Conservation (phyloP, 30 jellyfish, hydroid and myxozoan genomes). For the Calvadosia cruxmelitensis region DNA sequence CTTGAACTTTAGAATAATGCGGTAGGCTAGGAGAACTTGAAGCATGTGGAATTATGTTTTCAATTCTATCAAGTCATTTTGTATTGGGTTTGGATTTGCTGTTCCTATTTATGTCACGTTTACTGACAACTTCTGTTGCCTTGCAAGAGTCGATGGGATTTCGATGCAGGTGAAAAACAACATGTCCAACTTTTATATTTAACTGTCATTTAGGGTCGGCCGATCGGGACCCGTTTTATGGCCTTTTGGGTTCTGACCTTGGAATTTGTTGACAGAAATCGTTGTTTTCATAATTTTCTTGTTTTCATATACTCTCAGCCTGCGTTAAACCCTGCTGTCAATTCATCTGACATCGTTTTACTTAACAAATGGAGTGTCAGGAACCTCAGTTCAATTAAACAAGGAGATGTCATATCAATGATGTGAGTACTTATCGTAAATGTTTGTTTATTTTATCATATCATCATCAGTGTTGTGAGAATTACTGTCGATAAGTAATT, state of each 20-base stretch:
- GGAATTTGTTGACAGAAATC: too few species aligned
- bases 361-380: constrained; percentile 58
- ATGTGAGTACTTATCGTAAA: constrained; percentile 11
- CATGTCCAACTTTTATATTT: not conserved
- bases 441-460: too few species aligned
- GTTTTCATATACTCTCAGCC: constrained; percentile 29
- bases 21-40: too few species aligned
- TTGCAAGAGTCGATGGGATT: constrained; percentile 91
- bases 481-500: too few species aligned
- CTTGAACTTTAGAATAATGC: too few species aligned
- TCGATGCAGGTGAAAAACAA: constrained; percentile 63
- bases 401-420: constrained; percentile 85
- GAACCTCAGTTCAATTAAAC: constrained; percentile 18
- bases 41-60: constrained; percentile 9
- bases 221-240: too few species aligned
- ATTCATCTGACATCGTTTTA: constrained; percentile 54
- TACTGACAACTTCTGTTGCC: constrained; percentile 57
- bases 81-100: constrained; percentile 62
- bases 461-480: too few species aligned
- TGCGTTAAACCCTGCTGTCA: constrained; percentile 52
- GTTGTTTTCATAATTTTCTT: too few species aligned
- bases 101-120: constrained; percentile 68
- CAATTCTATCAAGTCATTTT: constrained; percentile 44
- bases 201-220: not conserved
- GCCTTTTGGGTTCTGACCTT: too few species aligned